Evolutionary conservation across 2,113 vertebrate species (phyloP).

Genomic region (Carlito syrichta): DNA sequence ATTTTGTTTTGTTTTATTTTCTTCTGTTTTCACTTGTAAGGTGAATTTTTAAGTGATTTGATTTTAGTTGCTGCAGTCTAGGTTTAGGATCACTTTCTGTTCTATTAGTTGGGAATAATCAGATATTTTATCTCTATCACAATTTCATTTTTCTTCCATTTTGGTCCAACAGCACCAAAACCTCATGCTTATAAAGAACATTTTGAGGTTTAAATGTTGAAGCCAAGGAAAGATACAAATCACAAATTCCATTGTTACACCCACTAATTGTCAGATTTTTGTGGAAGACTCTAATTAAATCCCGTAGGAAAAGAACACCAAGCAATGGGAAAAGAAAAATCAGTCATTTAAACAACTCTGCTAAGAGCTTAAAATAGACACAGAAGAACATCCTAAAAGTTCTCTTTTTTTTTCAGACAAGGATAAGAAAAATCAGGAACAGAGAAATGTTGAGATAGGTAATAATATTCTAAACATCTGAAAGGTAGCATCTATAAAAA

Average conservation of each 20-base stretch:
- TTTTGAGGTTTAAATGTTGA: not conserved
- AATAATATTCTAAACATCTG: constrained; percentile 69
- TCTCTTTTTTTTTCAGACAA: not conserved
- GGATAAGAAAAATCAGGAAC: constrained; percentile 58
- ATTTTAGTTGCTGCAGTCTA: not conserved
- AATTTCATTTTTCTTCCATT: not conserved
- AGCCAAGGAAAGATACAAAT: constrained; percentile 52
- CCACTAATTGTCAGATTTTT: constrained; percentile 66
- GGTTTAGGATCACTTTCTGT: not conserved
- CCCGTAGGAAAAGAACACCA: constrained; percentile 24
- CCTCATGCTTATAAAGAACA: not conserved
- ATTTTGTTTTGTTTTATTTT: not conserved
- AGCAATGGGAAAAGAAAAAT: constrained; percentile 21
- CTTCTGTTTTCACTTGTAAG: not conserved
- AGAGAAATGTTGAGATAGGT: constrained; percentile 55
- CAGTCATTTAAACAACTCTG: constrained; percentile 57
- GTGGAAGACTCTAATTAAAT: constrained; percentile 63
- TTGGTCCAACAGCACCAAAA: not conserved
- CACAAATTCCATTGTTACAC: constrained; percentile 18
- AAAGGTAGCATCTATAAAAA: constrained; percentile 75
- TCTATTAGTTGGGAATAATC: not conserved
- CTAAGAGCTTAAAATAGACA: constrained; percentile 43
- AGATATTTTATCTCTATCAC: not conserved
- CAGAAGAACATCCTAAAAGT: constrained; percentile 10
- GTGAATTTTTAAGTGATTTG: constrained; percentile 13